These are phyloP conservation scores for Subacronicta megacephala DNA, from an alignment of 2,888 invertebrate species.

Conservation along the genomic window DNA sequence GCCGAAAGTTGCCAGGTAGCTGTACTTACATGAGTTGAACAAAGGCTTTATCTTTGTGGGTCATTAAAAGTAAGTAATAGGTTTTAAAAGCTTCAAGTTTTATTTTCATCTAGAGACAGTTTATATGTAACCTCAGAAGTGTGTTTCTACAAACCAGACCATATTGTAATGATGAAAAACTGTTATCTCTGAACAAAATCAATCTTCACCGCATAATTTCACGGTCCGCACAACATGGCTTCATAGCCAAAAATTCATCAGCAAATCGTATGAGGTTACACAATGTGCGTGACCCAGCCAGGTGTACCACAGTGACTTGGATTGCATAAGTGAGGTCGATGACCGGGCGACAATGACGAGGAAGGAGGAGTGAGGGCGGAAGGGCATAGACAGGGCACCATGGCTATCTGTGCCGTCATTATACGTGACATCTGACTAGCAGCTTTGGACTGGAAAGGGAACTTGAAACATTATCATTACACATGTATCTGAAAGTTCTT, in stretches of 20 bases:
- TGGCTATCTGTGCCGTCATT: slow-evolving; percentile 47
- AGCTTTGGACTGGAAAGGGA: slow-evolving; percentile 12
- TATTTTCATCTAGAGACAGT: too few relatives aligned
- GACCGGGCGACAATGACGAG: slow-evolving; percentile 76
- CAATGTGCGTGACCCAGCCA: slow-evolving; percentile 66
- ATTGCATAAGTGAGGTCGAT: slow-evolving; percentile 77
- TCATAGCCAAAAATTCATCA: slow-evolving; percentile 24
- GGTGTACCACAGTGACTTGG: slow-evolving; percentile 71
- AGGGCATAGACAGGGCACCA: slow-evolving; percentile 70
- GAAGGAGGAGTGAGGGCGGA: slow-evolving; percentile 58
- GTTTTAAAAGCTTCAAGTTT: too few relatives aligned
- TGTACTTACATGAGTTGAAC: slow-evolving; percentile 21
- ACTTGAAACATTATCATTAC: slow-evolving; percentile 13
- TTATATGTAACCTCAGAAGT: background rate
- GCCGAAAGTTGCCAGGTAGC: slow-evolving; percentile 17
- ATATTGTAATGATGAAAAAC: too few relatives aligned
- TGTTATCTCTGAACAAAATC: slow-evolving; percentile 13
- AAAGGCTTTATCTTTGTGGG: slow-evolving; percentile 10
- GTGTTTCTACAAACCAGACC: slow-evolving; percentile 1
- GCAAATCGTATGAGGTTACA: slow-evolving; percentile 51
- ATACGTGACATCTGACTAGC: slow-evolving; percentile 23
- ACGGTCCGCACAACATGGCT: slow-evolving; percentile 15
- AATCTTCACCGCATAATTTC: slow-evolving; percentile 38
- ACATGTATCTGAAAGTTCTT: background rate
- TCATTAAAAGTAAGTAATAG: slow-evolving; percentile 2